Conservation (phyloP, 2,888 invertebrate species). For the Lymantria dispar region DNA sequence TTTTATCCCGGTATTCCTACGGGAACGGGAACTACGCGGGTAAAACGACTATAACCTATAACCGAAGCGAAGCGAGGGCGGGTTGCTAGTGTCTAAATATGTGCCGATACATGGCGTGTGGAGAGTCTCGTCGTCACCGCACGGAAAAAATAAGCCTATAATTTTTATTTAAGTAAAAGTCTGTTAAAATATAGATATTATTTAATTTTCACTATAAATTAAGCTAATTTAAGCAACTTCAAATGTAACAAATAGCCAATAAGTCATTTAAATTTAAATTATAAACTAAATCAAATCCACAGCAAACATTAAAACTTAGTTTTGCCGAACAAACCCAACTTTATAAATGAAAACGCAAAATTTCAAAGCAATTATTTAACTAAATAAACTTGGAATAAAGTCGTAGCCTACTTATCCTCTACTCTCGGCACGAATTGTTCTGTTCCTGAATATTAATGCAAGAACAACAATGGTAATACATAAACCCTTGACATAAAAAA, state of each 20-base stretch:
- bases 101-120: no score
- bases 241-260: conserved; percentile 2
- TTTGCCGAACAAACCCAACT: conserved; percentile 12
- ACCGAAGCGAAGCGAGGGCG: no score
- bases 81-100: no score
- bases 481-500: conserved; percentile 7
- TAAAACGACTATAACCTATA: no score
- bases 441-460: conserved; percentile 16
- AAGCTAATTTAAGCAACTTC: no score
- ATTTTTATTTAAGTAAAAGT: no score
- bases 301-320: conserved; percentile 17
- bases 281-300: conserved; percentile 10
- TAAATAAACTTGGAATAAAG: conserved; percentile 11
- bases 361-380: conserved; percentile 24
- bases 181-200: no score
- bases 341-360: conserved; percentile 17
- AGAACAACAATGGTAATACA: conserved; percentile 8
- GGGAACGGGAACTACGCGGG: no score
- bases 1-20: no score
- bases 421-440: conserved; percentile 1
- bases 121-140: no score
- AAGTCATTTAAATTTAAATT: conserved; percentile 18
- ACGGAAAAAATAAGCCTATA: no score
- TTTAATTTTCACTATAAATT: no score
- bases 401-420: conserved; percentile 6